Evolutionary conservation across 2,113 vertebrate genomes (phyloP).

Genomic region (Dunckerocampus dactyliophorus): DNA sequence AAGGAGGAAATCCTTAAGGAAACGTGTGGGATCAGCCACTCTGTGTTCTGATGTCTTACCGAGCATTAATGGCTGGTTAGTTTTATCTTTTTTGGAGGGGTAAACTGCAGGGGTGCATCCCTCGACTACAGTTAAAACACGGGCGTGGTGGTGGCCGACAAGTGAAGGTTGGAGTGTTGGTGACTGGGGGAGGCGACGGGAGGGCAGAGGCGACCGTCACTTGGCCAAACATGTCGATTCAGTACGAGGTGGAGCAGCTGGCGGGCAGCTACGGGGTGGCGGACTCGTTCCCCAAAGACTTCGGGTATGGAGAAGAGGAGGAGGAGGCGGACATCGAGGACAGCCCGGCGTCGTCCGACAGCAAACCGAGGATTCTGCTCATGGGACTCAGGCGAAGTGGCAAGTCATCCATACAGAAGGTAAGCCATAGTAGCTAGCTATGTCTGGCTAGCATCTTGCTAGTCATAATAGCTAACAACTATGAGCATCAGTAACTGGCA

Average conservation of each 20-base stretch:
- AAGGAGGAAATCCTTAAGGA: conserved; percentile 71
- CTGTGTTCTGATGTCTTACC: conserved; percentile 33
- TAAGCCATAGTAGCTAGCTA: conserved; percentile 48
- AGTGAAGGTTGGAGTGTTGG: conserved; percentile 22
- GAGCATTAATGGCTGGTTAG: conserved; percentile 34
- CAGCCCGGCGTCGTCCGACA: conserved; percentile 77
- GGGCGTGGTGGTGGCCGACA: conserved; percentile 25
- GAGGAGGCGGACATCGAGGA: conserved; percentile 91
- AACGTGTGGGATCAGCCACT: conserved; percentile 58
- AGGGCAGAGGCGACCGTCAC: conserved; percentile 45
- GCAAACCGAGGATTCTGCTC: conserved; percentile 91
- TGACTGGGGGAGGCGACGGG: background rate
- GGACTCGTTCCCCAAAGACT: conserved; percentile 93
- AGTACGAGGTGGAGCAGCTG: conserved; percentile 87
- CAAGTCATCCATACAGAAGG: conserved; percentile 99
- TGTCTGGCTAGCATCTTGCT: conserved; percentile 17
- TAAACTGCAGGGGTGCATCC: background rate
- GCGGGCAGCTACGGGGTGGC: conserved; percentile 85
- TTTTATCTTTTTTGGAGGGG: background rate
- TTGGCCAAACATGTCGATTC: conserved; percentile 88
- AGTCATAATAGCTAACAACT: conserved; percentile 38
- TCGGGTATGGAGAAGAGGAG: conserved; percentile 86
- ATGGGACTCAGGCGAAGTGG: conserved; percentile 96
- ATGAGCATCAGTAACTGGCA: conserved; percentile 12
- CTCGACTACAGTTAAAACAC: conserved; percentile 14